phyloP scores from a whole-genome alignment of 2,113 vertebrate genomes.

The Chinchilla lanigera region DNA sequence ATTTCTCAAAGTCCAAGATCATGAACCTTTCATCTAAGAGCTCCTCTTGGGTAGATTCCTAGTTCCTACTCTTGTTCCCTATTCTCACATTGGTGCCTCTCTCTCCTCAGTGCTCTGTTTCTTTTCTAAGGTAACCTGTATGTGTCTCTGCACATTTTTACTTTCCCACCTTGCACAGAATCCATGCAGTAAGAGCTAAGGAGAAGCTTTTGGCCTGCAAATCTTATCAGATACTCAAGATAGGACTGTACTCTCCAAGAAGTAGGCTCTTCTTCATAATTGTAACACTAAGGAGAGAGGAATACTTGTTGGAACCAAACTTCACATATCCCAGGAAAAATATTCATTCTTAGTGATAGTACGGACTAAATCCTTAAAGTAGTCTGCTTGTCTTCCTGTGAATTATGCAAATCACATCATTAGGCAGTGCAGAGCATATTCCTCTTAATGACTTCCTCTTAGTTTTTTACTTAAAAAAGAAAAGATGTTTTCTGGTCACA shows the following conservation, averaged over 20 bases:
- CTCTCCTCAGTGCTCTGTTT: background rate
- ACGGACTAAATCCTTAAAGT: conserved; percentile 2
- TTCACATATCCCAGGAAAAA: background rate
- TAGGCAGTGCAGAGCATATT: background rate
- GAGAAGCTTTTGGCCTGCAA: background rate
- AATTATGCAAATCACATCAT: conserved; percentile 61
- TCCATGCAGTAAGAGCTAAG: background rate
- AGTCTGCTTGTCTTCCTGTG: conserved; percentile 7
- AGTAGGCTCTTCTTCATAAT: background rate
- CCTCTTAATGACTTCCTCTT: conserved; percentile 14
- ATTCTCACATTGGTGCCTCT: background rate
- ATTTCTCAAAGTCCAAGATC: background rate
- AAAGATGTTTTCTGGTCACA: background rate
- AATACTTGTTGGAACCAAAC: background rate
- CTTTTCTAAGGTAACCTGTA: background rate
- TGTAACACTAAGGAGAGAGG: background rate
- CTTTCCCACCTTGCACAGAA: background rate
- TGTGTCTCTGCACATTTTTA: background rate
- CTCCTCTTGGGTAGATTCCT: background rate
- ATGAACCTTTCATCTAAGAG: background rate
- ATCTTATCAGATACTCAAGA: background rate
- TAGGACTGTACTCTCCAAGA: background rate
- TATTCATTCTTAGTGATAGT: background rate
- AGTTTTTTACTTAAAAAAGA: background rate
- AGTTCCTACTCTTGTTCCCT: background rate